phyloP scores from a whole-genome alignment of 2,113 vertebrate species.

The Emydocephalus ijimae region DNA sequence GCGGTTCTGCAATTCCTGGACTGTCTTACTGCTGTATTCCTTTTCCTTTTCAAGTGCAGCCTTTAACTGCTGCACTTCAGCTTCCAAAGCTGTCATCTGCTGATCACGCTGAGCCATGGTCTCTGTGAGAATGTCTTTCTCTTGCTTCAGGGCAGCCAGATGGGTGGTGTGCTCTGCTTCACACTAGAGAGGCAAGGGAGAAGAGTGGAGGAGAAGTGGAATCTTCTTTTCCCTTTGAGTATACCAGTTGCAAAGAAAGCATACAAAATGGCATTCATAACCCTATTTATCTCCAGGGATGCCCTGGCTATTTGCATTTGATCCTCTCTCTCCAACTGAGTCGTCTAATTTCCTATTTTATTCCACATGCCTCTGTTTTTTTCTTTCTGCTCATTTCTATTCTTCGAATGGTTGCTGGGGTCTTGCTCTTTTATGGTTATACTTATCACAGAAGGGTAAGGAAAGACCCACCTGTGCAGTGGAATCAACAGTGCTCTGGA shows the following conservation, averaged over 20 bases:
- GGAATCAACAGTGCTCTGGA: constrained; percentile 73
- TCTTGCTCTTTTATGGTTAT: background rate
- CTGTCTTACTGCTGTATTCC: constrained; percentile 70
- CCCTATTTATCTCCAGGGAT: background rate
- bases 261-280: no score
- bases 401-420: background rate
- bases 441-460: background rate
- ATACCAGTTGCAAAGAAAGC: background rate
- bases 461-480: constrained; percentile 78
- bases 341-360: background rate
- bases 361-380: background rate
- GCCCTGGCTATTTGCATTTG: background rate
- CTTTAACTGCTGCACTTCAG: constrained; percentile 73
- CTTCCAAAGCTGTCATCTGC: constrained; percentile 61
- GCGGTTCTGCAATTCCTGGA: constrained; percentile 73
- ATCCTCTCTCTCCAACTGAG: no score
- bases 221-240: background rate
- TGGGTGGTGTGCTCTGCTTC: constrained; percentile 63
- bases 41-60: constrained; percentile 63
- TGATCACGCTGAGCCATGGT: constrained; percentile 62
- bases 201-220: background rate
- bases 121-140: constrained; percentile 69
- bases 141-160: constrained; percentile 69
- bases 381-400: background rate
- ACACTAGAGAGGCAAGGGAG: constrained; percentile 54